Evolutionary conservation across 2,113 vertebrate genomes (phyloP).

Genomic region (Cololabis saira): DNA sequence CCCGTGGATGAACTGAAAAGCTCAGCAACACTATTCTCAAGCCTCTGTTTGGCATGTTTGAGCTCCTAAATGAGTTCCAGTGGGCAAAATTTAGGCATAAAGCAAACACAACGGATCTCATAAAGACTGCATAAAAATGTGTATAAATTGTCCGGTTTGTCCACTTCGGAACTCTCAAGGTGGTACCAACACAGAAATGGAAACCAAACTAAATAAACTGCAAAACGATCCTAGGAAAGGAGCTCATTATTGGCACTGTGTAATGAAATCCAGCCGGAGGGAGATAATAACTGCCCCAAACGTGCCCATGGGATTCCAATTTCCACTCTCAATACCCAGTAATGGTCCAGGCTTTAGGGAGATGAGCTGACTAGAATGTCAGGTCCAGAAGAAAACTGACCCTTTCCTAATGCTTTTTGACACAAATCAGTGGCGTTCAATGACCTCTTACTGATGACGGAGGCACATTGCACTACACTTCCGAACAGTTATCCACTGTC

Average conservation of each 20-base stretch:
- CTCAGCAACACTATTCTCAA: slow-evolving; percentile 24
- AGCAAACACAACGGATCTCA: slow-evolving; percentile 39
- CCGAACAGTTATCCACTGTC: slow-evolving; percentile 28
- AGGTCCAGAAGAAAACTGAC: slow-evolving; percentile 42
- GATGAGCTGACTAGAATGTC: slow-evolving; percentile 49
- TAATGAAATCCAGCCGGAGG: slow-evolving; percentile 59
- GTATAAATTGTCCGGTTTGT: slow-evolving; percentile 49
- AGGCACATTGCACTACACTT: slow-evolving; percentile 42
- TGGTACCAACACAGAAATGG: slow-evolving; percentile 25
- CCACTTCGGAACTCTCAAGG: slow-evolving; percentile 32
- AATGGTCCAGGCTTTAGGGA: slow-evolving; percentile 60
- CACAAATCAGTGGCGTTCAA: slow-evolving; percentile 43
- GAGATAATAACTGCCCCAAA: slow-evolving; percentile 61
- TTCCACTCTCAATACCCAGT: slow-evolving; percentile 66
- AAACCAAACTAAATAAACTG: slow-evolving; percentile 50
- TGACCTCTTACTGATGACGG: slow-evolving; percentile 44
- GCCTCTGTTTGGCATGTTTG: slow-evolving; percentile 27
- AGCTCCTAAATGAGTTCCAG: slow-evolving; percentile 53
- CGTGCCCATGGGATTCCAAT: slow-evolving; percentile 59
- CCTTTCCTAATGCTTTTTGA: slow-evolving; percentile 56
- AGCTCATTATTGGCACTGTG: slow-evolving; percentile 54
- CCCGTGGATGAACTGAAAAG: slow-evolving; percentile 9
- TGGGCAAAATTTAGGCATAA: slow-evolving; percentile 43
- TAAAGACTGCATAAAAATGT: slow-evolving; percentile 47
- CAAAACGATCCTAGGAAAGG: slow-evolving; percentile 46